Conservation (phyloP, 2,888 invertebrate genomes). For the Acleris laterana region DNA sequence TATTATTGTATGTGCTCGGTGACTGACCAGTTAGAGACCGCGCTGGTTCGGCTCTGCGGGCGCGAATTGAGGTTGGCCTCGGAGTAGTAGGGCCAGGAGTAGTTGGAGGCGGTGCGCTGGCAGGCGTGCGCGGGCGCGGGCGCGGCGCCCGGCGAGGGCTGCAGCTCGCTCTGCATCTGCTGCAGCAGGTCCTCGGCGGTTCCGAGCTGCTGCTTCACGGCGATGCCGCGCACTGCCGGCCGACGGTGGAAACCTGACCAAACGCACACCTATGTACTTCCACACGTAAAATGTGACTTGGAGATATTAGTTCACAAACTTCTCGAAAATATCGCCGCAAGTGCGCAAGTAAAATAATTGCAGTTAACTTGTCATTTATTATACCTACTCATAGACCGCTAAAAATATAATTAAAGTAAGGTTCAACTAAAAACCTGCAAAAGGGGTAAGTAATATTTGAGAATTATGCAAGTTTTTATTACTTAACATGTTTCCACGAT, state of each 20-base stretch:
- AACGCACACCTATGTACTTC: not conserved
- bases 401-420: too few species aligned
- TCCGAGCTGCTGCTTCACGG: constrained; percentile 90
- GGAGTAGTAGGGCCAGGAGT: constrained; percentile 88
- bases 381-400: too few species aligned
- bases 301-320: too few species aligned
- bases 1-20: not conserved
- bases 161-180: constrained; percentile 90
- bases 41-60: constrained; percentile 72
- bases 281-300: too few species aligned
- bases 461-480: too few species aligned
- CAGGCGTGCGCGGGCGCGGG: constrained; percentile 65
- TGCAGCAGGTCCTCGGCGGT: constrained; percentile 92
- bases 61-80: constrained; percentile 81
- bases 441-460: too few species aligned
- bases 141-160: constrained; percentile 60
- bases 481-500: too few species aligned
- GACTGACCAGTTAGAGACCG: constrained; percentile 66
- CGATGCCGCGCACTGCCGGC: constrained; percentile 94
- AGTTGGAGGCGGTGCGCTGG: constrained; percentile 68
- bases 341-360: too few species aligned
- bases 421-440: too few species aligned
- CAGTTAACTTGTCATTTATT: too few species aligned
- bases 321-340: too few species aligned
- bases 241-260: constrained; percentile 88